These are phyloP conservation scores for Pollenia angustigena DNA, from an alignment of 2,888 invertebrate genomes.

Conservation along the genomic window DNA sequence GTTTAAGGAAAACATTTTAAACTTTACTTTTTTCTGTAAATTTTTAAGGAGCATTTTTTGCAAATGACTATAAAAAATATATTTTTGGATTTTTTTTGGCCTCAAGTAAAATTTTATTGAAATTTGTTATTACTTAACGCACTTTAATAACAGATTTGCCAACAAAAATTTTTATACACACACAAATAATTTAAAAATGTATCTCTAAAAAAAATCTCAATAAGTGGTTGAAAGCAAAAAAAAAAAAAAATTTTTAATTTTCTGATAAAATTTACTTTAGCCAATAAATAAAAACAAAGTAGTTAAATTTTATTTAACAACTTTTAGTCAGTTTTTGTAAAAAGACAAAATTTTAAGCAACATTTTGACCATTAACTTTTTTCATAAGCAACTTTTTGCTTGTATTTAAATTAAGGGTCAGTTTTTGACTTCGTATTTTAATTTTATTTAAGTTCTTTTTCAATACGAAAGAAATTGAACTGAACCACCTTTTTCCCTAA, in stretches of 20 bases:
- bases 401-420: too few species aligned
- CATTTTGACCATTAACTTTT: background rate
- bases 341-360: background rate
- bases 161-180: slow-evolving; percentile 4
- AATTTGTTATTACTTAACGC: slow-evolving; percentile 15
- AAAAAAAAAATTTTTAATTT: background rate
- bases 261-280: slow-evolving; percentile 5
- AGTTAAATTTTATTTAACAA: slow-evolving; percentile 26
- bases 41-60: background rate
- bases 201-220: slow-evolving; percentile 18
- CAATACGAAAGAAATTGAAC: too few species aligned
- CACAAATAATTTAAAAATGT: background rate
- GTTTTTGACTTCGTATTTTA: too few species aligned
- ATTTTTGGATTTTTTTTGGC: background rate
- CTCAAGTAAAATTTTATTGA: slow-evolving; percentile 15
- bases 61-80: background rate
- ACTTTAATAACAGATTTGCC: slow-evolving; percentile 25
- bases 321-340: background rate
- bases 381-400: too few species aligned
- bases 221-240: background rate
- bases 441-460: too few species aligned
- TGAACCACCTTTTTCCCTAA: too few species aligned
- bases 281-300: background rate
- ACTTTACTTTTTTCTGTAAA: slow-evolving; percentile 21
- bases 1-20: background rate